These are phyloP conservation scores for Syngnathus rostellatus DNA, from an alignment of 2,797 vertebrate genomes.

Conservation along the genomic window DNA sequence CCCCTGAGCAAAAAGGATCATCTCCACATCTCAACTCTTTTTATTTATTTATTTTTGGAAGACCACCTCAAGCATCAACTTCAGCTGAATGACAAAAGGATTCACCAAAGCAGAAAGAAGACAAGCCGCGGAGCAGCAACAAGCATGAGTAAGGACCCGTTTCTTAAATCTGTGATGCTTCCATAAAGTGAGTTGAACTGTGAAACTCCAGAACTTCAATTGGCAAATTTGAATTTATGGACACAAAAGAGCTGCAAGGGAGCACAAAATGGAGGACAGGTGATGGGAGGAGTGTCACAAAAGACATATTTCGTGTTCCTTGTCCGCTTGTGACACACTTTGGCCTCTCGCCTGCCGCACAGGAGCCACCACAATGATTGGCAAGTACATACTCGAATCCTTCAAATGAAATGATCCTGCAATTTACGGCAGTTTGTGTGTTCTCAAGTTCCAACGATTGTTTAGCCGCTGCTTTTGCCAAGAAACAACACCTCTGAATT, in stretches of 20 bases:
- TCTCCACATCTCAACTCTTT: neutral
- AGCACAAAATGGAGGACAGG: neutral
- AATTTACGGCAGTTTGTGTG: neutral
- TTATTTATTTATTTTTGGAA: neutral
- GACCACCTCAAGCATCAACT: neutral
- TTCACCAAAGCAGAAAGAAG: neutral
- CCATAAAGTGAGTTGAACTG: too few relatives aligned
- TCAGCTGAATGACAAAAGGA: neutral
- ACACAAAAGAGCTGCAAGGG: neutral
- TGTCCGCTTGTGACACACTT: constrained; percentile 10
- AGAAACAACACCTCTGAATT: too few relatives aligned
- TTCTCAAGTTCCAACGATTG: too few relatives aligned
- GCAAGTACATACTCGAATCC: constrained; percentile 35
- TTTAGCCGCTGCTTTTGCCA: neutral
- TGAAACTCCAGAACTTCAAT: too few relatives aligned
- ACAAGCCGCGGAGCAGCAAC: neutral
- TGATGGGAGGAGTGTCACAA: constrained; percentile 33
- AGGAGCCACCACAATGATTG: constrained; percentile 38
- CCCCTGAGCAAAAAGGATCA: too few relatives aligned
- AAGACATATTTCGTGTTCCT: neutral
- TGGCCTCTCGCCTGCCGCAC: neutral
- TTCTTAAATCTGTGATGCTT: neutral
- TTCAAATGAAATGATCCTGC: too few relatives aligned
- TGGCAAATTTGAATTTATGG: too few relatives aligned
- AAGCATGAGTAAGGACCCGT: neutral